These are phyloP conservation scores for Oriolus oriolus DNA, from an alignment of 2,113 vertebrate species.

Conservation along the genomic window DNA sequence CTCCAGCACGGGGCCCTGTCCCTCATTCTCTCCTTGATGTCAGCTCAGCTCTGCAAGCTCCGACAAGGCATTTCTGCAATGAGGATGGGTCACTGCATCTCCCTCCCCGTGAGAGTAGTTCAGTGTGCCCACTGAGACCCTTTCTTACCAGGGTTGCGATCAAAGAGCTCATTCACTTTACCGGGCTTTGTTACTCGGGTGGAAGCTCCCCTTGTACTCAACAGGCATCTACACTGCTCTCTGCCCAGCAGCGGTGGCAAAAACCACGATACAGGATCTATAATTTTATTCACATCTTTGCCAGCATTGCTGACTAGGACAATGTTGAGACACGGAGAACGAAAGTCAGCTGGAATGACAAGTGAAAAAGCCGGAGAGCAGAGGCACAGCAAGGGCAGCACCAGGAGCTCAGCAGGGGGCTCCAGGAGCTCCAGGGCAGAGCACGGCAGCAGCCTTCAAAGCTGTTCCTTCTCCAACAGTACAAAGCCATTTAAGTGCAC, in stretches of 20 bases:
- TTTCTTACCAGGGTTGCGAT: neutral
- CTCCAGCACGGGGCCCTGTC: neutral
- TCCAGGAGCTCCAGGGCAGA: neutral
- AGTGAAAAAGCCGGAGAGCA: neutral
- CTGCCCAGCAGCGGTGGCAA: neutral
- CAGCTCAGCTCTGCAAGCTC: neutral
- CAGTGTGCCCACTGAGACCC: neutral
- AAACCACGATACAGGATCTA: neutral
- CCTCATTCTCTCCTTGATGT: neutral
- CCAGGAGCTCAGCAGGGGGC: neutral
- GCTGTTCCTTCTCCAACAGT: neutral
- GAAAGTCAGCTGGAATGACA: neutral
- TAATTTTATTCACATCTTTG: neutral
- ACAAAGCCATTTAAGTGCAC: neutral
- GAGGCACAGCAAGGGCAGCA: neutral
- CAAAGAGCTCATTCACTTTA: constrained; percentile 8
- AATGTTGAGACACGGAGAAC: neutral
- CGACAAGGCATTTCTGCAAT: neutral
- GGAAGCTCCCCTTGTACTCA: neutral
- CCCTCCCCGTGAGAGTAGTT: neutral
- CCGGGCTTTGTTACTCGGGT: neutral
- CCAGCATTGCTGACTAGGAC: neutral
- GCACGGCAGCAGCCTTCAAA: neutral
- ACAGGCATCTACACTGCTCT: neutral
- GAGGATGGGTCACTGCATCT: constrained; percentile 20